Evolutionary conservation across 2,113 vertebrate species (phyloP).

Genomic region (Nothoprocta pentlandii): DNA sequence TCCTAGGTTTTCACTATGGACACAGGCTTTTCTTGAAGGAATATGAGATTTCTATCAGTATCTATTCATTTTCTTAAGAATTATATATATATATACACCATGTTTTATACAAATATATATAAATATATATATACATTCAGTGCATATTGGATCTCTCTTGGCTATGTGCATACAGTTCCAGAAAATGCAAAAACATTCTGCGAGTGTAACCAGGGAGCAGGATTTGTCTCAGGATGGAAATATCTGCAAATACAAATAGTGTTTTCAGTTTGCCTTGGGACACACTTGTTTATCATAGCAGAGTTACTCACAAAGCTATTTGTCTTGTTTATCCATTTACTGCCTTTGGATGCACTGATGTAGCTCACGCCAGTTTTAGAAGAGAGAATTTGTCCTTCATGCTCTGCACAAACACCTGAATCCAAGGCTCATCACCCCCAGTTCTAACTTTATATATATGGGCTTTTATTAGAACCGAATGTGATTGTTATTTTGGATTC

Average conservation of each 20-base stretch:
- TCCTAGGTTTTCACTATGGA: background rate
- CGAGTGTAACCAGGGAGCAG: background rate
- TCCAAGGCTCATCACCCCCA: fast-evolving
- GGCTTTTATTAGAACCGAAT: background rate
- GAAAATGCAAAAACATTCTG: background rate
- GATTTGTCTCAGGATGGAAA: background rate
- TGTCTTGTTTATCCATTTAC: background rate
- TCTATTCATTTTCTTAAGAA: background rate
- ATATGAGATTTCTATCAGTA: background rate
- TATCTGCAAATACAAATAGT: background rate
- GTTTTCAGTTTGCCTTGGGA: background rate
- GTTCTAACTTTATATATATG: background rate
- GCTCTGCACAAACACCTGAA: background rate
- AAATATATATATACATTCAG: background rate
- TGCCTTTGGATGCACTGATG: background rate
- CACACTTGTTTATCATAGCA: background rate
- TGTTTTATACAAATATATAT: background rate
- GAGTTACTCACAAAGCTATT: background rate
- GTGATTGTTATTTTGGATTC: background rate
- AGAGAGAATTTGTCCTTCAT: background rate
- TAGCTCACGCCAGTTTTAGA: background rate
- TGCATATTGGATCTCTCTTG: background rate
- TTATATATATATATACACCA: background rate
- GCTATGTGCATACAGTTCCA: background rate
- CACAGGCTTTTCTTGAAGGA: background rate